Base-by-base conservation (phyloP, 2,113 vertebrate genomes). In the Opisthocomus hoazin region DNA sequence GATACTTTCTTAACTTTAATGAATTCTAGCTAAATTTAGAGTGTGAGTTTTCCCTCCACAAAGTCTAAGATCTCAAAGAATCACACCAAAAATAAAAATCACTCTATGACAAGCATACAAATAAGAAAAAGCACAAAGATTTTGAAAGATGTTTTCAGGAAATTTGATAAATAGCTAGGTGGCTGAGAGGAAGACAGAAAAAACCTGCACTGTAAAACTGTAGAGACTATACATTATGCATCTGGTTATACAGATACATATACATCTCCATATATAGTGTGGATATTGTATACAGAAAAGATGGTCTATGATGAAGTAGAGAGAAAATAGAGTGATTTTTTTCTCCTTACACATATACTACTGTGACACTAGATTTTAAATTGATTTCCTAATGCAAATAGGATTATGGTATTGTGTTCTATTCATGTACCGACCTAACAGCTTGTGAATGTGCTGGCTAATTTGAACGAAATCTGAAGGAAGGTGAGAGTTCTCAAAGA, bases 261-360 rank as follows among this genome's bases (percentile, higher is more conserved):
- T 51, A 80, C 39, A 81, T 70, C 30, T 69, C 87, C 91, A 66
- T 84, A 84, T 84, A 91, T 51, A 81, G 48, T 46, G 16, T 56
- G 8, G n/a, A 63, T 66, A 84, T 21, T 80, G 9, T 34, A 73
- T 11, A 75, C 18, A 93, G 58, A 53, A 6, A 81, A 90, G 63
- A 34, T 0, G 0, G 24, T 11, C 64, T 75, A 8, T 6, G 3
- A 61, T 37, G 46, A 78, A 5, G 23, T 16, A 75, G 29, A 84
- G 13, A 3, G 34, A 74, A 73, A 53, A 74, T 3, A 29, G 8
- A 79, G 14, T 21, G 21, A 0, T 0, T 3, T 3, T 36, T 73
- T 86, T 46, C 21, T 70, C 43, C 23, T 81, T 54, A 54, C 0
- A 8, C 10, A 45, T 57, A 46, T 12, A 66, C 19, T 87, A 32